Evolutionary conservation across 2,113 vertebrate genomes (phyloP).

Genomic region (Cariama cristata): DNA sequence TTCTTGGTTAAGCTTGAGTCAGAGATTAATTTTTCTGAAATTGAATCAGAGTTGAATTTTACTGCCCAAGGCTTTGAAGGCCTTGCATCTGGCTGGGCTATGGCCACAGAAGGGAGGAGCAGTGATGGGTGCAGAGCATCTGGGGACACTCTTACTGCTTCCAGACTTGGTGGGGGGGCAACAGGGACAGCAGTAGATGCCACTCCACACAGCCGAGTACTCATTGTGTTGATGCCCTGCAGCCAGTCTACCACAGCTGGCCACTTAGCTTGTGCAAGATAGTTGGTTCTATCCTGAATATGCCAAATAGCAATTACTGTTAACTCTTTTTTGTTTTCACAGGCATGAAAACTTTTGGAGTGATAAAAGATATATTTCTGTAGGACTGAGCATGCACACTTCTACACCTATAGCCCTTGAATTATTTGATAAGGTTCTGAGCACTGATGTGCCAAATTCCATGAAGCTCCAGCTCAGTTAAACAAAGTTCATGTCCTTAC

Average conservation of each 20-base stretch:
- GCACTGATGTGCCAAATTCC: background rate
- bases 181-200: accelerated
- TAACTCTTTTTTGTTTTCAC: background rate
- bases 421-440: background rate
- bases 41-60: background rate
- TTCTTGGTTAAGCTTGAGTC: background rate
- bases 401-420: background rate
- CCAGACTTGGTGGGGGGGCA: background rate
- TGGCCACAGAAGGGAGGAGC: background rate
- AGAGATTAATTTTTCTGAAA: background rate
- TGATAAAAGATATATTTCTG: background rate
- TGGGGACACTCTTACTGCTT: background rate
- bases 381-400: background rate
- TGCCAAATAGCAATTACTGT: background rate
- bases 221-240: background rate
- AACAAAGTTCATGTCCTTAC: background rate
- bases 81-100: accelerated
- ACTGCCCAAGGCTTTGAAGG: background rate
- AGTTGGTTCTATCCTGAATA: background rate
- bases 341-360: background rate
- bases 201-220: background rate
- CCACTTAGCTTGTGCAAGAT: background rate
- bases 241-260: background rate
- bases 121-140: background rate
- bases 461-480: background rate